These are phyloP conservation scores for Acronicta alni DNA, from an alignment of 2,888 invertebrate genomes.

Conservation along the genomic window DNA sequence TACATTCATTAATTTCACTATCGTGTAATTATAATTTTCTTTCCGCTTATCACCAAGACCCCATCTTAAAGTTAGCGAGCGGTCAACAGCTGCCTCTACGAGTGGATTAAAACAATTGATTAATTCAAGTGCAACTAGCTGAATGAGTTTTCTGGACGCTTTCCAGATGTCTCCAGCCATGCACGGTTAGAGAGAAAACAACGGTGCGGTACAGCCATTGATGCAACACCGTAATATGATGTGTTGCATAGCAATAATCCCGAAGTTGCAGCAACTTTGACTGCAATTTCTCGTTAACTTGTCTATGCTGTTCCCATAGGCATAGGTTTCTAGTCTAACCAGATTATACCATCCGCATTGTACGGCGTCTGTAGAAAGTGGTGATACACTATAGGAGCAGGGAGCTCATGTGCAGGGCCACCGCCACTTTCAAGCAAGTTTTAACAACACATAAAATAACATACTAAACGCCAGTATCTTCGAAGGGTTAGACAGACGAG, in stretches of 20 bases:
- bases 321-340: too few species aligned
- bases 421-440: too few species aligned
- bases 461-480: too few species aligned
- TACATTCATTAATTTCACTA: too few species aligned
- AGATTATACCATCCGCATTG: too few species aligned
- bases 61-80: conserved; percentile 57
- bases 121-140: conserved; percentile 80
- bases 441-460: too few species aligned
- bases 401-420: too few species aligned
- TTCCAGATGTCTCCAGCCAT: conserved; percentile 68
- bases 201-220: background rate
- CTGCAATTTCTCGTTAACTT: too few species aligned
- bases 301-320: too few species aligned
- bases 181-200: conserved; percentile 41
- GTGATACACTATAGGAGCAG: too few species aligned
- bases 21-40: conserved; percentile 1
- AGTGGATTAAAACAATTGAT: conserved; percentile 85
- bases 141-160: conserved; percentile 76
- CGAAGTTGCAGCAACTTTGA: background rate
- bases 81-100: conserved; percentile 78
- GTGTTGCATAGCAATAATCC: background rate
- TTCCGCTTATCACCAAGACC: conserved; percentile 36
- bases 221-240: background rate
- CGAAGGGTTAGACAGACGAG: too few species aligned
- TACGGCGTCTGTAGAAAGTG: too few species aligned